These are phyloP conservation scores for Trematomus bernacchii DNA, from an alignment of 2,797 vertebrate genomes.

Conservation along the genomic window DNA sequence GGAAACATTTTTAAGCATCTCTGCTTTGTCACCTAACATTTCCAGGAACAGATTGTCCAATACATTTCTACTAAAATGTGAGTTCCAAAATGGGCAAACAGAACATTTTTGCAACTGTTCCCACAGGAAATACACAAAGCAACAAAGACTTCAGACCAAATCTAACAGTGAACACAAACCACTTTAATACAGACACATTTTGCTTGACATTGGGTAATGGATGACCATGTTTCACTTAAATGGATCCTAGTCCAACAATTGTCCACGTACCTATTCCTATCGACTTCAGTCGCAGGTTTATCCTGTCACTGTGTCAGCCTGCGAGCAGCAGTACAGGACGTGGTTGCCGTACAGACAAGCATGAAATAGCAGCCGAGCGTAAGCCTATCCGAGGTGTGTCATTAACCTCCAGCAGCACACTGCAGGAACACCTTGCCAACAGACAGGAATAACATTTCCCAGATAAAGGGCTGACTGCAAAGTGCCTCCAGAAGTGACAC, in stretches of 20 bases:
- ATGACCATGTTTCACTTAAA: constrained; percentile 28
- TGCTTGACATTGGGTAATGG: constrained; percentile 27
- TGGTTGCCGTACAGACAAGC: constrained; percentile 45
- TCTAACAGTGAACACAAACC: constrained; percentile 9
- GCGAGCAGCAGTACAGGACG: constrained; percentile 30
- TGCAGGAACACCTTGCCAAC: constrained; percentile 72
- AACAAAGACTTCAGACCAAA: constrained; percentile 18
- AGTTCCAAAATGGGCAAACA: constrained; percentile 9
- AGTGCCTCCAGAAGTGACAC: constrained; percentile 72
- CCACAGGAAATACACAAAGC: neutral
- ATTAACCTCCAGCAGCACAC: constrained; percentile 71
- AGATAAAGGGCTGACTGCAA: constrained; percentile 70
- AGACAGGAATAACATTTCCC: constrained; percentile 69
- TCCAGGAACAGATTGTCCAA: constrained; percentile 32
- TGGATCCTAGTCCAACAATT: constrained; percentile 26
- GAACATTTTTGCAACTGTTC: constrained; percentile 19
- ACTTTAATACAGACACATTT: constrained; percentile 24
- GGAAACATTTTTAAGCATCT: neutral
- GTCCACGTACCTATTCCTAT: constrained; percentile 11
- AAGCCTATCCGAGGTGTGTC: constrained; percentile 57
- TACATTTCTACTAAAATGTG: constrained; percentile 30
- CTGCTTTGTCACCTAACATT: constrained; percentile 29
- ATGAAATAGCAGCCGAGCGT: constrained; percentile 50
- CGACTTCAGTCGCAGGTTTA: constrained; percentile 38
- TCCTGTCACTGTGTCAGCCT: constrained; percentile 36